Conservation (phyloP, 1,140 invertebrate species). For the Sipha flava region DNA sequence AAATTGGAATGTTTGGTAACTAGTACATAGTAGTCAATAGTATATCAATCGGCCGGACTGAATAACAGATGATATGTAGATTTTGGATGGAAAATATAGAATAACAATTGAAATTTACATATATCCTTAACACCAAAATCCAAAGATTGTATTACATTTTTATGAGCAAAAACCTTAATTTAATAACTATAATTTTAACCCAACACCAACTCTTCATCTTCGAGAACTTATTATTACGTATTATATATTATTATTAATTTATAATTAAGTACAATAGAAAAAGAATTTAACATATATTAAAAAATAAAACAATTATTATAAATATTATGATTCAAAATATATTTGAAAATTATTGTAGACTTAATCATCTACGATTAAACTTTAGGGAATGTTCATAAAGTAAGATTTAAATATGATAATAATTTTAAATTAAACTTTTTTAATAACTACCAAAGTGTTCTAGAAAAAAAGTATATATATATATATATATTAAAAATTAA, state of each 20-base stretch:
- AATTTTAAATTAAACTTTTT: background rate
- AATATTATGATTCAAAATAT: background rate
- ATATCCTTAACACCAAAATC: background rate
- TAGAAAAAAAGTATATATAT: background rate
- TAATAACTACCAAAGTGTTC: background rate
- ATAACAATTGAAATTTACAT: background rate
- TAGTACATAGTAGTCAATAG: background rate
- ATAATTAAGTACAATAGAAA: background rate
- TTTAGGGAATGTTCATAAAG: background rate
- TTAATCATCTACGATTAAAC: background rate
- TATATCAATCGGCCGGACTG: background rate
- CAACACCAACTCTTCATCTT: background rate
- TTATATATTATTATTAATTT: background rate
- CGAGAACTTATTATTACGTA: background rate
- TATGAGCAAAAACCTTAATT: background rate
- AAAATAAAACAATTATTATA: background rate
- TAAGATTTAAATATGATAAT: background rate
- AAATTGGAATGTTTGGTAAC: conserved; percentile 26
- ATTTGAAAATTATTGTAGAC: too few relatives aligned
- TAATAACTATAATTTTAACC: background rate
- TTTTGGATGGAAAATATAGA: background rate
- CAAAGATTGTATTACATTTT: background rate
- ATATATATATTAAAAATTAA: too few relatives aligned
- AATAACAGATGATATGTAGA: conserved; percentile 9
- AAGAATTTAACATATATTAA: background rate